A percentile compares a stretch with the other conserved stretches of the same genome.
These are phyloP conservation scores for Crenuchus spilurus DNA, from an alignment of 2,797 vertebrate genomes.

Conservation along the genomic window DNA sequence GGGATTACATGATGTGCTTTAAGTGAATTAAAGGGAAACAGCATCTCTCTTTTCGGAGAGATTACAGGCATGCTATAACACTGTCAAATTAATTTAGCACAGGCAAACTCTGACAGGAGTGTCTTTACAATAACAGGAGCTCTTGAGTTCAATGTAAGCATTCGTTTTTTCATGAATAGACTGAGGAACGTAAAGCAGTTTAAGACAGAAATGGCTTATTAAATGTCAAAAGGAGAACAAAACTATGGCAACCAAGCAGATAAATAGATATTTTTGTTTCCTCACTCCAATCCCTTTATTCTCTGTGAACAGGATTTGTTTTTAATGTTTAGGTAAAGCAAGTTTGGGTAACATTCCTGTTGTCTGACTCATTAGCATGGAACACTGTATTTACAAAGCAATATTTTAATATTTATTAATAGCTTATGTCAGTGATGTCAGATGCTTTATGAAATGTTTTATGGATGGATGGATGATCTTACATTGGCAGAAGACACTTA, in stretches of 20 bases:
- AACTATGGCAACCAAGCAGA: not conserved
- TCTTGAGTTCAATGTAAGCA: not conserved
- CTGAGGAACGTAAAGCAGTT: not conserved
- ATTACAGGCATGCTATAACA: constrained; percentile 22
- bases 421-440: no score
- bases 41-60: constrained; percentile 1
- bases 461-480: no score
- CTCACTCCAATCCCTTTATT: no score
- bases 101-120: not conserved
- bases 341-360: no score
- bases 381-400: no score
- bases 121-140: not conserved
- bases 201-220: not conserved
- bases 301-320: no score
- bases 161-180: not conserved
- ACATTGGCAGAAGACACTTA: no score
- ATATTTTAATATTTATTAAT: no score
- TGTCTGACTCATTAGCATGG: no score
- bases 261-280: not conserved
- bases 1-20: constrained; percentile 35
- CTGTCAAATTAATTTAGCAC: not conserved
- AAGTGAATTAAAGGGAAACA: constrained; percentile 10
- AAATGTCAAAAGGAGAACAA: not conserved
- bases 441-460: no score
- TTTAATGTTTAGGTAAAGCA: no score